These are phyloP conservation scores for Sinocyclocheilus grahami DNA, from an alignment of 2,113 vertebrate species.

Conservation along the genomic window DNA sequence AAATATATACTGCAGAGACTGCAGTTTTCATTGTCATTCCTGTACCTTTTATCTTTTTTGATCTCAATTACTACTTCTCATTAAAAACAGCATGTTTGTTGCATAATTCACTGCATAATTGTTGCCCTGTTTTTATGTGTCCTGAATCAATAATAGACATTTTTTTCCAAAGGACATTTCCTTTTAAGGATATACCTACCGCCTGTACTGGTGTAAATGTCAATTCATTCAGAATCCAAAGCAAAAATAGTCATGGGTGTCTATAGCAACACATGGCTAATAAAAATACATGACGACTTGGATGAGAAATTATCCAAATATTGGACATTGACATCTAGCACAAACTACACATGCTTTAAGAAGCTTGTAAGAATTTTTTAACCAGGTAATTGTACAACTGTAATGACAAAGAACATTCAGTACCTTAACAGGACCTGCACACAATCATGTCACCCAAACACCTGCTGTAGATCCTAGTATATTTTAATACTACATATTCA, in stretches of 20 bases:
- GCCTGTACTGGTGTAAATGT: not conserved
- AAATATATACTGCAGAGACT: not conserved
- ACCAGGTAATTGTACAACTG: not conserved
- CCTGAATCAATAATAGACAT: not conserved
- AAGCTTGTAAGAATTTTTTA: not conserved
- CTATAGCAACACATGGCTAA: not conserved
- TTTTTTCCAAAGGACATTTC: not conserved
- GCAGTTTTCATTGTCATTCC: not conserved
- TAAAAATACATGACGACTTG: not conserved
- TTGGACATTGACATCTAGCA: not conserved
- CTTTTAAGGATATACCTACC: not conserved
- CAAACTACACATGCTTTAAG: not conserved
- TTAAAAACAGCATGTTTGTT: not conserved
- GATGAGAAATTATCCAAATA: not conserved
- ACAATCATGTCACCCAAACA: not conserved
- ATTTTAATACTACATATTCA: constrained; percentile 9
- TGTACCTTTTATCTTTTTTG: not conserved
- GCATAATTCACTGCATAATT: no score
- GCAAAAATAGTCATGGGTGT: not conserved
- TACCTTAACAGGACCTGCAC: not conserved
- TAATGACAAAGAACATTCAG: not conserved
- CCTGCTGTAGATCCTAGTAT: constrained; percentile 12
- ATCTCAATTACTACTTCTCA: not conserved
- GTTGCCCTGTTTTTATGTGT: not conserved
- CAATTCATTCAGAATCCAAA: not conserved